phyloP scores from a whole-genome alignment of 2,113 vertebrate genomes.

The Actinemys pallida region DNA sequence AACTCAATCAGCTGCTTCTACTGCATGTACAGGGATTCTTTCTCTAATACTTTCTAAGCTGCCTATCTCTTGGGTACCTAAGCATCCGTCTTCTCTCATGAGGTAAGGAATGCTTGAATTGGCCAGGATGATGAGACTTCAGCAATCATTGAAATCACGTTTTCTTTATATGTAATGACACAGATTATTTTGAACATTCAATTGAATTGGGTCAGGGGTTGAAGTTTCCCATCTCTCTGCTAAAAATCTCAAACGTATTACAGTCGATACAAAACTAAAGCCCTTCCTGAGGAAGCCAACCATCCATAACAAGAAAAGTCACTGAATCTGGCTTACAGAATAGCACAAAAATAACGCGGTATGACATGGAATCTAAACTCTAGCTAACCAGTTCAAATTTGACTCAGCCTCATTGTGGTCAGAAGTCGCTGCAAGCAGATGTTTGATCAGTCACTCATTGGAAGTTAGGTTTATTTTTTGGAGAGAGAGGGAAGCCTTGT shows the following conservation, averaged over 20 bases:
- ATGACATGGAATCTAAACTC: neutral
- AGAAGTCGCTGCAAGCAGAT: neutral
- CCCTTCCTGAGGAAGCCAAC: neutral
- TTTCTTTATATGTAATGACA: neutral
- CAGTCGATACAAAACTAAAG: neutral
- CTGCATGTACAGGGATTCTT: too few species aligned
- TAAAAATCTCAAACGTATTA: neutral
- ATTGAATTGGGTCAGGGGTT: neutral
- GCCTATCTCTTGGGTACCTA: neutral
- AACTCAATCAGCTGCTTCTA: too few species aligned
- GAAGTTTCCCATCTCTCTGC: neutral
- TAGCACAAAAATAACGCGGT: neutral
- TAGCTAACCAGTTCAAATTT: neutral
- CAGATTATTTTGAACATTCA: neutral
- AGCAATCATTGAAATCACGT: neutral
- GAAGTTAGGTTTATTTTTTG: neutral
- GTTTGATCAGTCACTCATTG: neutral
- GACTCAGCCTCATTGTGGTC: neutral
- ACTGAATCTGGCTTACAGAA: neutral
- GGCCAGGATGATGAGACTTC: neutral
- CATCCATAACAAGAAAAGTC: neutral
- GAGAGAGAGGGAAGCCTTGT: neutral
- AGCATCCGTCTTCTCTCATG: neutral
- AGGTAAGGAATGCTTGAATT: neutral
- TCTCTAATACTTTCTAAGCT: neutral